Percentiles rank a stretch among this genome's conserved stretches.
These are phyloP conservation scores for Colossoma macropomum DNA, from an alignment of 2,113 vertebrate genomes.

Conservation along the genomic window DNA sequence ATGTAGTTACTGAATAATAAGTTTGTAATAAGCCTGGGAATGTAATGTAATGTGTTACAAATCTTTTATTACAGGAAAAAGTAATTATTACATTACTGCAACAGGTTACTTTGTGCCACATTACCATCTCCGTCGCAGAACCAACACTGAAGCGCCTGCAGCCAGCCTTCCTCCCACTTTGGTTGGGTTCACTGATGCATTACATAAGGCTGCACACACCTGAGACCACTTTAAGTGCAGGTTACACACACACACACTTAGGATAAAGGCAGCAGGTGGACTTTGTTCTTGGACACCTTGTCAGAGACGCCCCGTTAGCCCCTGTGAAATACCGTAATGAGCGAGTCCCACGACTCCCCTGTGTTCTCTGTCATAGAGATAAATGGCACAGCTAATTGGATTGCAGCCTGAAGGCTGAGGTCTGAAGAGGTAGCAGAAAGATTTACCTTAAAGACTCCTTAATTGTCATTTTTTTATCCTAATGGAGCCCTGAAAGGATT, in stretches of 20 bases:
- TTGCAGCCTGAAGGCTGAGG: slow-evolving; percentile 63
- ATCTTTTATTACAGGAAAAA: too few relatives aligned
- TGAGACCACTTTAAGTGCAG: slow-evolving; percentile 1
- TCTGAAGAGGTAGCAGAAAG: slow-evolving; percentile 60
- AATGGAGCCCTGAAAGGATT: slow-evolving; percentile 76
- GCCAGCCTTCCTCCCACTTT: too few relatives aligned
- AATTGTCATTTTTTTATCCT: slow-evolving; percentile 77
- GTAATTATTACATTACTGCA: too few relatives aligned
- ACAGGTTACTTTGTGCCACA: too few relatives aligned
- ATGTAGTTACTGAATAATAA: too few relatives aligned
- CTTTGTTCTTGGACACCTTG: slow-evolving; percentile 39
- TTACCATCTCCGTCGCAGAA: too few relatives aligned
- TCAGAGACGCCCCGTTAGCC: slow-evolving; percentile 33
- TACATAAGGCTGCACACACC: slow-evolving; percentile 4
- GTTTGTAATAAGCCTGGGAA: too few relatives aligned
- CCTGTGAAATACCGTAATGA: slow-evolving; percentile 61
- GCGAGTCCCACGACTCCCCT: slow-evolving; percentile 62
- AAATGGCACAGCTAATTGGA: slow-evolving; percentile 73
- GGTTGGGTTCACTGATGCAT: slow-evolving; percentile 18
- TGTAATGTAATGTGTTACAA: too few relatives aligned
- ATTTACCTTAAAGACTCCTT: slow-evolving; percentile 74
- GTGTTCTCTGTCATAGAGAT: slow-evolving; percentile 72
- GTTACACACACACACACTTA: slow-evolving; percentile 22
- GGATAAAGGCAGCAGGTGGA: background rate
- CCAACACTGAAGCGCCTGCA: too few relatives aligned